Evolutionary conservation across 37 sponge, comb jelly and placozoan genomes (phyloP).

Genomic region (Theonella swinhoei): DNA sequence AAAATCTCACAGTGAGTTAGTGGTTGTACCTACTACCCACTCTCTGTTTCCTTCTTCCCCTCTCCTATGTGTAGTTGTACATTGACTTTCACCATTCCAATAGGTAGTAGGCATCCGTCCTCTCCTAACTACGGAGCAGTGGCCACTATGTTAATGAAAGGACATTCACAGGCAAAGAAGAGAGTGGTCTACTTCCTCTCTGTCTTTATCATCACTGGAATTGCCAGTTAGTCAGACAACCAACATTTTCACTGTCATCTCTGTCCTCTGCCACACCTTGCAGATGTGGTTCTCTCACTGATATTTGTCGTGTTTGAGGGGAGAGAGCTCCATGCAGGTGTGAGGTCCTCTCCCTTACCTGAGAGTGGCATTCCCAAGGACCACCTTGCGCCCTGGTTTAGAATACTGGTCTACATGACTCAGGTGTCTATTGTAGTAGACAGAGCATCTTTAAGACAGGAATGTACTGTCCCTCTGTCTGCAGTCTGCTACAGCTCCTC

Average conservation of each 20-base stretch:
- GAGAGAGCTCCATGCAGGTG: background rate
- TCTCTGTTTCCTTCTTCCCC: no score
- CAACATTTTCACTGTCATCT: no score
- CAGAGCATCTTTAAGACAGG: background rate
- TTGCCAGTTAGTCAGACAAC: constrained; percentile 47
- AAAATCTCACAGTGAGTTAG: background rate
- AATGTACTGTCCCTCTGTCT: background rate
- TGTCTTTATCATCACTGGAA: constrained; percentile 48
- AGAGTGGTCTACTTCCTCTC: constrained; percentile 54
- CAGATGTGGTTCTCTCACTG: background rate
- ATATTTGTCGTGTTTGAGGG: background rate
- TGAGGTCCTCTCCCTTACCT: no score
- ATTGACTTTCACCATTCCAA: no score
- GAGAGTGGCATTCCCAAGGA: background rate
- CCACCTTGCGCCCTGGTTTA: background rate
- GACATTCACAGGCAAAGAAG: constrained; percentile 47
- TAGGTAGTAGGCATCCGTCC: background rate
- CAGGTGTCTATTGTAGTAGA: background rate
- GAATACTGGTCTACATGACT: background rate
- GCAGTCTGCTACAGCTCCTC: background rate
- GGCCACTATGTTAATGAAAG: constrained; percentile 21
- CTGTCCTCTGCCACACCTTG: no score
- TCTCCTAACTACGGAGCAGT: constrained; percentile 24
- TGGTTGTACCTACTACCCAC: no score
- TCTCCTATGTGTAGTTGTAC: no score